Conservation (phyloP, 2,888 invertebrate genomes). For the Caenorhabditis wallacei region DNA sequence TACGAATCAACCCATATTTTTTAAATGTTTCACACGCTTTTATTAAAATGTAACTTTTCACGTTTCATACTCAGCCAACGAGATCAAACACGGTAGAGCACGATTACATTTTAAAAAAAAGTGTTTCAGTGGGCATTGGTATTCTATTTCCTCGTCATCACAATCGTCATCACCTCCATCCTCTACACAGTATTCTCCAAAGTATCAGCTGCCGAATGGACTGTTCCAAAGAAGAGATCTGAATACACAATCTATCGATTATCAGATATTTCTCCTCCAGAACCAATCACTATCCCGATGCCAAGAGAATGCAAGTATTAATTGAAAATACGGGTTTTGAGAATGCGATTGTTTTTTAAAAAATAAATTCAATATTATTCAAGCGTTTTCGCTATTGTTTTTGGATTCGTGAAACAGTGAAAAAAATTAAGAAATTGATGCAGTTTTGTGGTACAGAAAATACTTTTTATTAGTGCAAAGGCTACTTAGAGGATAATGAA, state of each 20-base stretch:
- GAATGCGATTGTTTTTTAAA: background rate
- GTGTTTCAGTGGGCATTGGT: constrained; percentile 65
- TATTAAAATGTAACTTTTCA: no score
- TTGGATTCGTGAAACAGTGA: no score
- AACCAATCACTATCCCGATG: constrained; percentile 55
- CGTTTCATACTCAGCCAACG: no score
- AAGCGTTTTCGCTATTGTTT: background rate
- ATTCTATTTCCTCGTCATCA: constrained; percentile 65
- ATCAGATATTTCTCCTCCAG: constrained; percentile 50
- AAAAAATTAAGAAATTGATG: no score
- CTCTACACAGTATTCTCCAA: constrained; percentile 57
- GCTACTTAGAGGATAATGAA: no score
- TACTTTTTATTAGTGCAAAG: no score
- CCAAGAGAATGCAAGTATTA: constrained; percentile 47
- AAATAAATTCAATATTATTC: background rate
- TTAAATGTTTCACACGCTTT: no score
- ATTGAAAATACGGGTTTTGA: constrained; percentile 12
- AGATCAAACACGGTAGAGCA: no score
- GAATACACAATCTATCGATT: constrained; percentile 61
- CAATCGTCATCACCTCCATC: constrained; percentile 53
- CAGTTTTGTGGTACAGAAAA: no score
- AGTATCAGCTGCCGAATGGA: constrained; percentile 64
- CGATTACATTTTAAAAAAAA: background rate
- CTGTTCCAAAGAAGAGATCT: constrained; percentile 32
- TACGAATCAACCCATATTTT: no score